phyloP scores from a whole-genome alignment of 2,797 vertebrate species.

The Margarornis squamiger region DNA sequence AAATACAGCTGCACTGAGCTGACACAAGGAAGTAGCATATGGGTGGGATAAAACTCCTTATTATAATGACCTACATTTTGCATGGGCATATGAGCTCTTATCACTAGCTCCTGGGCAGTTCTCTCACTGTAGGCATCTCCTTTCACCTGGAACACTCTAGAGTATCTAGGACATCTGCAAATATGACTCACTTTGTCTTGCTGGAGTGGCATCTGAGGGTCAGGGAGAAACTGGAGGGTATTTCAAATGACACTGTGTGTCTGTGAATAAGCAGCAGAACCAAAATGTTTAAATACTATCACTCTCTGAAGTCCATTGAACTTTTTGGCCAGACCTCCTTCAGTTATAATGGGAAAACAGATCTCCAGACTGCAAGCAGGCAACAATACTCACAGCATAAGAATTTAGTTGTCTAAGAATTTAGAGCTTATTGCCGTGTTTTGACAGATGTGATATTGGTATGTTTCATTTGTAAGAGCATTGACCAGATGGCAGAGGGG shows the following conservation, averaged over 20 bases:
- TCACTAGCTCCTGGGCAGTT: accelerated
- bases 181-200: not conserved
- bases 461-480: not conserved
- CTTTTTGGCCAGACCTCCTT: not conserved
- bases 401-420: not conserved
- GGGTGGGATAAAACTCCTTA: not conserved
- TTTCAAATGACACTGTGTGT: not conserved
- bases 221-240: too few relatives aligned
- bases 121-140: not conserved
- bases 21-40: not conserved
- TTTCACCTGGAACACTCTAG: not conserved
- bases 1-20: not conserved
- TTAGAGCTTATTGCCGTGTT: not conserved
- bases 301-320: not conserved
- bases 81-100: not conserved
- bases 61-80: not conserved
- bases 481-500: not conserved
- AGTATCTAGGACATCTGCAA: not conserved
- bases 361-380: not conserved
- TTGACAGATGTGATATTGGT: not conserved
- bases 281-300: not conserved
- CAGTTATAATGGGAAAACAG: not conserved
- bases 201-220: not conserved
- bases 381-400: not conserved
- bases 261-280: not conserved